A percentile compares a stretch with the other conserved stretches of the same genome.
phyloP scores from a whole-genome alignment of 2,888 invertebrate species.

The Xestoiulus laeticollis region DNA sequence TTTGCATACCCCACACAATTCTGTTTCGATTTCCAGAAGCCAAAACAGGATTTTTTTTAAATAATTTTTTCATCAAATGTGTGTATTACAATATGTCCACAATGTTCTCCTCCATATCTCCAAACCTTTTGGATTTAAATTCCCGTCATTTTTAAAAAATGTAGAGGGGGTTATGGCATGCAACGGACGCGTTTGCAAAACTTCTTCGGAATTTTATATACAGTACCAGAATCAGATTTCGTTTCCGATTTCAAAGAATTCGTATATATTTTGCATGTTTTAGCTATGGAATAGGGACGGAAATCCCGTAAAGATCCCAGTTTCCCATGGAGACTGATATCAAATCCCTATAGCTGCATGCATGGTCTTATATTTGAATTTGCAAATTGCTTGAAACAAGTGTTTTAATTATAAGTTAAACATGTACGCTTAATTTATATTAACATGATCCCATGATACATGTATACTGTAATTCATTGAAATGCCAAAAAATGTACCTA shows the following conservation, averaged over 20 bases:
- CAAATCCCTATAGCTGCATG: no score
- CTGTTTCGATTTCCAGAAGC: not conserved
- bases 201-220: not conserved
- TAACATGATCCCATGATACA: no score
- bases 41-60: not conserved
- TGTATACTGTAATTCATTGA: no score
- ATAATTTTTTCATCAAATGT: no score
- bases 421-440: no score
- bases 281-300: not conserved
- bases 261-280: not conserved
- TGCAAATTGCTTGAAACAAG: no score
- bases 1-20: not conserved
- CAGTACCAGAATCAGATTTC: slow-evolving; percentile 7
- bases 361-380: no score
- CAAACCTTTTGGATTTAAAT: not conserved
- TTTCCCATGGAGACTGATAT: not conserved
- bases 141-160: not conserved
- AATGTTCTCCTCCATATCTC: no score
- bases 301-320: not conserved
- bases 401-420: no score
- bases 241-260: not conserved
- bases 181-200: not conserved
- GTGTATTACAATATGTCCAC: no score
- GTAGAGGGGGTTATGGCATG: not conserved
- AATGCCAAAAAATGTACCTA: no score